These are phyloP conservation scores for Probosciger aterrimus DNA, from an alignment of 2,113 vertebrate species.

Conservation along the genomic window DNA sequence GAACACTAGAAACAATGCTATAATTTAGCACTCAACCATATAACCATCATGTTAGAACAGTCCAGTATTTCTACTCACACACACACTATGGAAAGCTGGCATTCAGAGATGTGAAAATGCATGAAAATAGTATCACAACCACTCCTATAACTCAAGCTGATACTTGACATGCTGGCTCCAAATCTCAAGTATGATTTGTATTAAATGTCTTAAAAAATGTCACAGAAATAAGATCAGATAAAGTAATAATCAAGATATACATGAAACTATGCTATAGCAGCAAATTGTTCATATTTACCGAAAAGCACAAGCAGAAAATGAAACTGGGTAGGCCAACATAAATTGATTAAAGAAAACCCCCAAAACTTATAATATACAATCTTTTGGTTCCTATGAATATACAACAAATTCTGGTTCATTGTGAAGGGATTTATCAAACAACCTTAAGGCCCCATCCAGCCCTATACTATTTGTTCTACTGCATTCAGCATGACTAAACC, in stretches of 20 bases:
- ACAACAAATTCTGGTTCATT: background rate
- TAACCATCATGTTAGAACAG: background rate
- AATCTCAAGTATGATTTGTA: background rate
- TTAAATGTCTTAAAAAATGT: background rate
- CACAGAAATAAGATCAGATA: background rate
- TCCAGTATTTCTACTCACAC: background rate
- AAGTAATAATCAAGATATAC: slow-evolving; percentile 33
- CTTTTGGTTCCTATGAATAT: background rate
- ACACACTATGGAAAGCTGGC: background rate
- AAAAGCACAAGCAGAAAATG: background rate
- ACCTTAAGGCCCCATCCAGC: background rate
- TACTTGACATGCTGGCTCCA: background rate
- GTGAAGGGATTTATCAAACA: background rate
- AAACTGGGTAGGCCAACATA: background rate
- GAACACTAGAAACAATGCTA: background rate
- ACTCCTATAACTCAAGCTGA: background rate
- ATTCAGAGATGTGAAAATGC: background rate
- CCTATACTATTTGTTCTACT: background rate
- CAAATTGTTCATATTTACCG: background rate
- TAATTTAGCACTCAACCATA: background rate
- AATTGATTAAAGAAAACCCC: background rate
- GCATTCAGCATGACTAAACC: background rate
- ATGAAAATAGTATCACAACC: background rate
- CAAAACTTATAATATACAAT: background rate
- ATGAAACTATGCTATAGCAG: slow-evolving; percentile 6